Conservation (phyloP, 2,888 invertebrate species). For the Epistrophe grossulariae region DNA sequence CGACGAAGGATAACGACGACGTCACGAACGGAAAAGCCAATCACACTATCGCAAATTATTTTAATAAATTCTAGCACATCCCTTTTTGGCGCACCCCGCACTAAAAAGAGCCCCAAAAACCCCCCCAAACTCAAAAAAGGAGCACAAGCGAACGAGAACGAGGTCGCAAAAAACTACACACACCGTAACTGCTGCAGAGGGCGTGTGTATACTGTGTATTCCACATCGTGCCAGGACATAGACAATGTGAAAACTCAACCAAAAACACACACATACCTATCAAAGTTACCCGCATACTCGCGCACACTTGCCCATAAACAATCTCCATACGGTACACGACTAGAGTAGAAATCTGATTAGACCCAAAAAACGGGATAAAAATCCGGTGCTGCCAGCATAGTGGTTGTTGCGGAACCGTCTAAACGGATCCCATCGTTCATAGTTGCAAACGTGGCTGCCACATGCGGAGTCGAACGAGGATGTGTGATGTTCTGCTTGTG, state of each 20-base stretch:
- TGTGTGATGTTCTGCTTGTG: constrained; percentile 45
- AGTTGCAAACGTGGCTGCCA: constrained; percentile 64
- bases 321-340: constrained; percentile 64
- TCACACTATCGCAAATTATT: constrained; percentile 84
- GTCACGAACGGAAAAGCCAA: constrained; percentile 80
- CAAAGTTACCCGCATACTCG: constrained; percentile 65
- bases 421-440: constrained; percentile 68
- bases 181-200: constrained; percentile 67
- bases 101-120: constrained; percentile 78
- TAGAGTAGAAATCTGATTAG: constrained; percentile 78
- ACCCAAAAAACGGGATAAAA: constrained; percentile 78
- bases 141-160: constrained; percentile 59
- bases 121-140: constrained; percentile 72
- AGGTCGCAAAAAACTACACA: constrained; percentile 73
- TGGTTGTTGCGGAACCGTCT: constrained; percentile 63
- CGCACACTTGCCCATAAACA: constrained; percentile 67
- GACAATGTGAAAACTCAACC: constrained; percentile 73
- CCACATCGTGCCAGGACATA: constrained; percentile 56
- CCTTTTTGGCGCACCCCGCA: constrained; percentile 78
- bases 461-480: constrained; percentile 58
- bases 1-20: constrained; percentile 56
- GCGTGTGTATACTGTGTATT: constrained; percentile 69
- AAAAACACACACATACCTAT: constrained; percentile 78
- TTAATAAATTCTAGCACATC: constrained; percentile 83
- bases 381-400: constrained; percentile 68